phyloP scores from a whole-genome alignment of 2,888 invertebrate genomes.

The Caenorhabditis panamensis region DNA sequence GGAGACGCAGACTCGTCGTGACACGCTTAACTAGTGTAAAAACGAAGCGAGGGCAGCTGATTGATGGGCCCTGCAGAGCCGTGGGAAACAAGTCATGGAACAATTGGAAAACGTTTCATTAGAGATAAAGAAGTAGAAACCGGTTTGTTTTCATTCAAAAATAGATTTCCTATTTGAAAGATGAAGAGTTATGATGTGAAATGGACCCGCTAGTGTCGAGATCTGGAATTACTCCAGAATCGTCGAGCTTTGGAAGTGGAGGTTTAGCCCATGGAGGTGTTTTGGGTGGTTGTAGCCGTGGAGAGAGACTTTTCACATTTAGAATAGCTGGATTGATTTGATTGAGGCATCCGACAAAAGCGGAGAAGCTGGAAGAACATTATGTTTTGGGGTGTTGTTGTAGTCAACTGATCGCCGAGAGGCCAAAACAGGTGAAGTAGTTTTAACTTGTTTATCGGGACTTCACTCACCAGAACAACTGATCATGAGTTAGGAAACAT shows the following conservation, averaged over 20 bases:
- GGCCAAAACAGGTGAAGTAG: constrained; percentile 1
- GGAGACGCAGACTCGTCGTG: constrained; percentile 33
- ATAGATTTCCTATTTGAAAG: constrained; percentile 15
- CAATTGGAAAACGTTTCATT: constrained; percentile 4
- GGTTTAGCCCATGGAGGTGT: constrained; percentile 25
- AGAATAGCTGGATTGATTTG: constrained; percentile 48
- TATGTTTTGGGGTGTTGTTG: neutral
- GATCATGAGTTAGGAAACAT: constrained; percentile 58
- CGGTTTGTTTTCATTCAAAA: no score
- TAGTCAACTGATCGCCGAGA: no score
- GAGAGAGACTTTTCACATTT: neutral
- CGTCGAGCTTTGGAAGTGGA: constrained; percentile 37
- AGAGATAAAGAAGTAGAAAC: constrained; percentile 7
- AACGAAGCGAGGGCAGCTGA: constrained; percentile 34
- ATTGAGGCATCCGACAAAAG: constrained; percentile 54
- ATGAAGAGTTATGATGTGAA: constrained; percentile 13
- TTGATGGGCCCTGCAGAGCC: constrained; percentile 30
- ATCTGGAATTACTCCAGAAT: constrained; percentile 49
- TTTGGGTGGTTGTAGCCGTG: constrained; percentile 5
- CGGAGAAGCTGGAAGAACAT: constrained; percentile 48
- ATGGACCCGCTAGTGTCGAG: constrained; percentile 34
- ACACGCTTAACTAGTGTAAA: constrained; percentile 41
- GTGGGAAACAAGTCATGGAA: neutral
- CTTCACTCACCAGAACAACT: constrained; percentile 60
- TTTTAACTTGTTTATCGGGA: neutral